Percentiles rank a stretch among this genome's conserved stretches.
Conservation (phyloP, 2,113 vertebrate species). For the Ceyx margarethae region DNA sequence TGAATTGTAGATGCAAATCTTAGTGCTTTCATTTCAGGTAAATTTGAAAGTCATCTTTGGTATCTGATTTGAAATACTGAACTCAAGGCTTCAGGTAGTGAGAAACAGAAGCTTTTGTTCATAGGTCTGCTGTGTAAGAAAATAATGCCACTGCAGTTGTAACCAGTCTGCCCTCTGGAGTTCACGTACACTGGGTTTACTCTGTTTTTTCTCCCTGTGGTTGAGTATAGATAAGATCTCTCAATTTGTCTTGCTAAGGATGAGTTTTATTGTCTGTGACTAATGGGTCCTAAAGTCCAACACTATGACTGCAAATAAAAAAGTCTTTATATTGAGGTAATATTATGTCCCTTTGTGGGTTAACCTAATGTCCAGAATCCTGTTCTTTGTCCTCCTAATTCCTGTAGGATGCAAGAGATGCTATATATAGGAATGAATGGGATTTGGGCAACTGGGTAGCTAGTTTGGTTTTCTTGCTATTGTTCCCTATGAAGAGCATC, state of each 20-base stretch:
- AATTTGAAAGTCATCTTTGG: not conserved
- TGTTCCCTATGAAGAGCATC: constrained; percentile 13
- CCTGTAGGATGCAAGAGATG: not conserved
- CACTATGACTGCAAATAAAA: not conserved
- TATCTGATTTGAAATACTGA: not conserved
- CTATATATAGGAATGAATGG: not conserved
- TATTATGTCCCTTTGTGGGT: not conserved
- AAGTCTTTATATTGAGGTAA: not conserved
- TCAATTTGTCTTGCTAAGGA: not conserved
- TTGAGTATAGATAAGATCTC: not conserved
- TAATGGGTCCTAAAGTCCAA: not conserved
- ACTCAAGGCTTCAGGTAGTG: not conserved
- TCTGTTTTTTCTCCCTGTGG: not conserved
- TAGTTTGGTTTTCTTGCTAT: constrained; percentile 31
- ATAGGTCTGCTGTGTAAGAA: not conserved
- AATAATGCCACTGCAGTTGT: not conserved
- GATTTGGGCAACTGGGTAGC: not conserved
- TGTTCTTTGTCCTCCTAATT: not conserved
- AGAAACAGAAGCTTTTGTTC: not conserved
- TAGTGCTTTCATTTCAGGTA: not conserved
- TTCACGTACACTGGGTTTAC: not conserved
- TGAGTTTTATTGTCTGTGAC: constrained; percentile 9
- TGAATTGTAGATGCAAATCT: not conserved
- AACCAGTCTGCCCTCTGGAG: not conserved
- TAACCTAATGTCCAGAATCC: not conserved